phyloP scores from a whole-genome alignment of 2,888 invertebrate genomes.

The Scaptomyza cyrtandrae region DNA sequence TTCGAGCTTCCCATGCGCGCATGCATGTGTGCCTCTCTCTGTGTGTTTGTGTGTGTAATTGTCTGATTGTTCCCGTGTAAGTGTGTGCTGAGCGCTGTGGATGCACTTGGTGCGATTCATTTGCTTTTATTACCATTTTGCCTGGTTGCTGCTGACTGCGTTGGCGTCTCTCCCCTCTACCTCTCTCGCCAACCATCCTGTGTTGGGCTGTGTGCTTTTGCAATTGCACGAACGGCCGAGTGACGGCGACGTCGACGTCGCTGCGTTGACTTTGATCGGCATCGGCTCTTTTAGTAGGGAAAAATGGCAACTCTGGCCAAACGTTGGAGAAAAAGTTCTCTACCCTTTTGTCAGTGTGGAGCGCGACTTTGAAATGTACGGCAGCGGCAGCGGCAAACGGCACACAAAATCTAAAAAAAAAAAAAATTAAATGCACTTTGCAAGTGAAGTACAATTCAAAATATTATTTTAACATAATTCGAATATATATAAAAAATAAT shows the following conservation, averaged over 20 bases:
- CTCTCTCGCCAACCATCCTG: not conserved
- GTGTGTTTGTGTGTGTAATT: slow-evolving; percentile 44
- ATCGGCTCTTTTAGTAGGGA: slow-evolving; percentile 43
- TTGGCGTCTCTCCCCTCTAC: slow-evolving; percentile 56
- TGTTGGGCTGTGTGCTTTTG: slow-evolving; percentile 52
- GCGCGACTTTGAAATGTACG: slow-evolving; percentile 83
- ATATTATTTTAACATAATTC: slow-evolving; percentile 4
- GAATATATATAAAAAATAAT: slow-evolving; percentile 6
- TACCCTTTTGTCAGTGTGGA: slow-evolving; percentile 83
- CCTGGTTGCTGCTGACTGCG: slow-evolving; percentile 54
- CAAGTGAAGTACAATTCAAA: slow-evolving; percentile 32
- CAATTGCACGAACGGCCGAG: slow-evolving; percentile 59
- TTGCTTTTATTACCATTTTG: slow-evolving; percentile 77
- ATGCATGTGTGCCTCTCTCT: slow-evolving; percentile 15
- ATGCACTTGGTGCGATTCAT: slow-evolving; percentile 82
- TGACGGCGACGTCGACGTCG: slow-evolving; percentile 27
- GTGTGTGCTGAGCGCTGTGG: slow-evolving; percentile 39
- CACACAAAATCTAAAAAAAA: slow-evolving; percentile 14
- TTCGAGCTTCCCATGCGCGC: slow-evolving; percentile 50
- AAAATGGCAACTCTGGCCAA: slow-evolving; percentile 73
- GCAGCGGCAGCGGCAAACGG: slow-evolving; percentile 40
- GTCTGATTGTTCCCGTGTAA: slow-evolving; percentile 45
- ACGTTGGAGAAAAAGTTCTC: slow-evolving; percentile 81
- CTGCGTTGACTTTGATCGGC: slow-evolving; percentile 62
- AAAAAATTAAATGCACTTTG: slow-evolving; percentile 13